A percentile compares a stretch with the other conserved stretches of the same genome.
Conservation (phyloP, 2,797 vertebrate species). For the Rhinella marina region DNA sequence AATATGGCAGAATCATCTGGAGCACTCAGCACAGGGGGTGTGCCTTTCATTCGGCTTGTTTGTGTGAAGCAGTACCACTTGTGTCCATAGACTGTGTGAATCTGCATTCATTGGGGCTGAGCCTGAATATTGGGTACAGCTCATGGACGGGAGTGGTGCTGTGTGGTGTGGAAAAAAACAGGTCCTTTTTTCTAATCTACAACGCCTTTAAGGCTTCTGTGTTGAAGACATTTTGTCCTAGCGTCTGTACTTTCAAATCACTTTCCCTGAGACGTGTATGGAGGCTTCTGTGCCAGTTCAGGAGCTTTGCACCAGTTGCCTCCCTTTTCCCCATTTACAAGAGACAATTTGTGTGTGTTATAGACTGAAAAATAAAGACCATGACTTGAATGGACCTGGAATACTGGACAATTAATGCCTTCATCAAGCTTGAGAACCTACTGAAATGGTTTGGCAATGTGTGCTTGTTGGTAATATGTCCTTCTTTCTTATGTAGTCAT, state of each 20-base stretch:
- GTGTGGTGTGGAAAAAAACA: too few species aligned
- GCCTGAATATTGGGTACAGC: too few species aligned
- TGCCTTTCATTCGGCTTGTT: too few species aligned
- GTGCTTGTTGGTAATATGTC: background rate
- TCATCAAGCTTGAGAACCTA: conserved; percentile 13
- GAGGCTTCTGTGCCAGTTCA: background rate
- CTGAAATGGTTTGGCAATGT: conserved; percentile 1
- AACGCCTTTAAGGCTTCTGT: too few species aligned
- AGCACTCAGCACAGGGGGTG: too few species aligned
- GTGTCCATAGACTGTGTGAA: too few species aligned
- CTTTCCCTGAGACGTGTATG: background rate
- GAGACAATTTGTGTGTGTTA: conserved; percentile 8
- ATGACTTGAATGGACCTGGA: background rate
- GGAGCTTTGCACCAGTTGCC: background rate
- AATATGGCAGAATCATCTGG: too few species aligned
- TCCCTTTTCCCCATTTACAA: background rate
- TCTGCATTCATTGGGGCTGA: too few species aligned
- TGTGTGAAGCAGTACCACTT: too few species aligned
- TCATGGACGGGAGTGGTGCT: too few species aligned
- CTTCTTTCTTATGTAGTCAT: background rate
- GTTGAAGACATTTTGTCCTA: too few species aligned
- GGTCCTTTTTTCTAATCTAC: too few species aligned
- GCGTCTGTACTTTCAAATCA: background rate
- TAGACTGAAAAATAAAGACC: conserved; percentile 19
- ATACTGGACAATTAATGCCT: conserved; percentile 9